Evolutionary conservation across 2,888 invertebrate species (phyloP).

Genomic region (Agrochola macilenta): DNA sequence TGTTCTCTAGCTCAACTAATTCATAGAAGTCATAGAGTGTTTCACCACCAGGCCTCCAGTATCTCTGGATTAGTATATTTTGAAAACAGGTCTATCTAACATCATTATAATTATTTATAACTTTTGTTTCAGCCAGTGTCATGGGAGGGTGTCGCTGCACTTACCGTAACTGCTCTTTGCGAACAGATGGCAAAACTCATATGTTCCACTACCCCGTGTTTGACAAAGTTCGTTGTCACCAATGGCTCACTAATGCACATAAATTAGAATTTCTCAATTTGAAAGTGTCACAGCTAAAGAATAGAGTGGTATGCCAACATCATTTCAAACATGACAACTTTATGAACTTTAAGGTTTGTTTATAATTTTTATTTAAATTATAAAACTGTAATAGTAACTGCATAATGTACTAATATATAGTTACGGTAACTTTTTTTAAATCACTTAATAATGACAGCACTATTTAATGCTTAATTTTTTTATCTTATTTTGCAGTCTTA

Average conservation of each 20-base stretch:
- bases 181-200: conserved; percentile 89
- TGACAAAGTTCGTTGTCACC: conserved; percentile 89
- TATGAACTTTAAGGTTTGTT: conserved; percentile 87
- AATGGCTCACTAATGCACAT: conserved; percentile 90
- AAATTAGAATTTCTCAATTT: conserved; percentile 88
- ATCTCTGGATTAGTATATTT: not conserved
- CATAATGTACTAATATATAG: not conserved
- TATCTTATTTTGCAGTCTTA: not conserved
- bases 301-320: conserved; percentile 91
- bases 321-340: conserved; percentile 90
- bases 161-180: conserved; percentile 88
- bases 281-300: conserved; percentile 90
- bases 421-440: not conserved
- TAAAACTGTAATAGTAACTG: not conserved
- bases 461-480: not conserved
- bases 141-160: conserved; percentile 92
- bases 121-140: conserved; percentile 29
- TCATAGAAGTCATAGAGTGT: not conserved
- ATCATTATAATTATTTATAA: not conserved
- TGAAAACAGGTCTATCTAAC: not conserved
- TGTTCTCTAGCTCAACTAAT: not conserved
- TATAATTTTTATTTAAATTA: not conserved
- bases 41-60: not conserved
- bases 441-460: not conserved
- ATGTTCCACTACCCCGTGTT: conserved; percentile 92